Evolutionary conservation across 2,113 vertebrate genomes (phyloP), one percentile per base, ranked within the genome.

Genomic region (Solenodon paradoxus): DNA sequence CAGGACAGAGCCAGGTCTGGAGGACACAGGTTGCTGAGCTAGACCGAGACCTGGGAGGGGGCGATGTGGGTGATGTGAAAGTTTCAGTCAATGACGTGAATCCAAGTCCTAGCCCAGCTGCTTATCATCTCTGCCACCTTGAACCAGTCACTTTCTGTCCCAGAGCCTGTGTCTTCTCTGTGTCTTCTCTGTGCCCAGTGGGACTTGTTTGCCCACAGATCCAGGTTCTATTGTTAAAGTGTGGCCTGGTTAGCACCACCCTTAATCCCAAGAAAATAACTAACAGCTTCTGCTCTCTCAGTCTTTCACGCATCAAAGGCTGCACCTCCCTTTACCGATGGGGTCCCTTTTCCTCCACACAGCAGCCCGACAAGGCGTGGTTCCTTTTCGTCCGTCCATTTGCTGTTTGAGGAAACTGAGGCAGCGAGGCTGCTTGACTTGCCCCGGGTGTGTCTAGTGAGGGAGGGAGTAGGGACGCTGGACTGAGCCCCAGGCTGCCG

Each of bases 41-140:
- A 22, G 45, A 22, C 51, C 2, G 6, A 66, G 74, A 26, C 63
- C 20, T 10, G 45, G 71, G 47, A 35, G 74, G 57, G 22, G 53
- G 51, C 0, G 0, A 28, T 0, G 0, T 12, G 30, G 38, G 24
- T 16, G 55, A 9, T 9, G 6, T 3, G 19, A 69, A 89, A 66
- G 55, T 22, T 93, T 63, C 17, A 16, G 78, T 32, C 9, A 16
- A 77, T 17, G 53, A 59, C 4, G 1, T 22, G 57, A 83, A 35
- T 88, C 59, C 75, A 38, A 32, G 28, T 49, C 38, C 28, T 57
- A 22, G 19, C 49, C 85, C 22, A 66, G 92, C 30, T 24, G 2
- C 57, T 30, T 47, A 4, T 15, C 6, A 3, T 47, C 51, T 35
- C 0, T 88, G 55, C 87, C 85, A 57, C 47, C 32, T 64, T 20